A percentile compares a stretch with the other conserved stretches of the same genome.
Conservation (phyloP, 2,113 vertebrate species). For the Orthonyx spaldingii region DNA sequence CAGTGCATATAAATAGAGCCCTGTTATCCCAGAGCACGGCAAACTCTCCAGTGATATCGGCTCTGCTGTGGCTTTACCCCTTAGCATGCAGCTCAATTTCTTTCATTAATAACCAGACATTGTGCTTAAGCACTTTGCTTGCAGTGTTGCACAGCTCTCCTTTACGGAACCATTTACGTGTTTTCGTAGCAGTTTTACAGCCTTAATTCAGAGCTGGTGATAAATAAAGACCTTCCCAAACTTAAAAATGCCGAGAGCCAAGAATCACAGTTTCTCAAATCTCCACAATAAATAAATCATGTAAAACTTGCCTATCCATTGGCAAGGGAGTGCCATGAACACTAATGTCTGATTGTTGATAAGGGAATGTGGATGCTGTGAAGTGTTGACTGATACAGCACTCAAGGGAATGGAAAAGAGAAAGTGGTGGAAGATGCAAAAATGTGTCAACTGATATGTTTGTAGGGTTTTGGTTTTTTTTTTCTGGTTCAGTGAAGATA, state of each 20-base stretch:
- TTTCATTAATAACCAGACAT: neutral
- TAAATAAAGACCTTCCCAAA: conserved; percentile 2
- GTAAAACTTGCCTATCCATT: conserved; percentile 36
- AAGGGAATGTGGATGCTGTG: neutral
- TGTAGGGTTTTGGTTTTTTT: neutral
- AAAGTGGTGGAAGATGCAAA: conserved; percentile 35
- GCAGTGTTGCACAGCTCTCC: neutral
- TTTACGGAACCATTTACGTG: neutral
- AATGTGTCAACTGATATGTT: conserved; percentile 43
- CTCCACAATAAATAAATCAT: conserved; percentile 34
- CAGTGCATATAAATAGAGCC: neutral
- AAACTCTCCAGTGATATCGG: neutral
- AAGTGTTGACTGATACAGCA: conserved; percentile 45
- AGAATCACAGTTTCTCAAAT: conserved; percentile 33
- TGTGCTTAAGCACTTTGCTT: neutral
- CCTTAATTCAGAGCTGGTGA: neutral
- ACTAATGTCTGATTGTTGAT: conserved; percentile 7
- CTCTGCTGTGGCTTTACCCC: neutral
- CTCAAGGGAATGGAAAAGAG: conserved; percentile 31
- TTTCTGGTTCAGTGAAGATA: neutral
- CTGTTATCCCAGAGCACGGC: neutral
- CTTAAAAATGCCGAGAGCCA: neutral
- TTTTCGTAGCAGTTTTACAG: neutral
- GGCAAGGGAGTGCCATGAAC: conserved; percentile 5
- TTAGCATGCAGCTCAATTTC: neutral